A percentile compares a stretch with the other conserved stretches of the same genome.
Conservation (phyloP, 2,888 invertebrate genomes). For the Serripes groenlandicus region DNA sequence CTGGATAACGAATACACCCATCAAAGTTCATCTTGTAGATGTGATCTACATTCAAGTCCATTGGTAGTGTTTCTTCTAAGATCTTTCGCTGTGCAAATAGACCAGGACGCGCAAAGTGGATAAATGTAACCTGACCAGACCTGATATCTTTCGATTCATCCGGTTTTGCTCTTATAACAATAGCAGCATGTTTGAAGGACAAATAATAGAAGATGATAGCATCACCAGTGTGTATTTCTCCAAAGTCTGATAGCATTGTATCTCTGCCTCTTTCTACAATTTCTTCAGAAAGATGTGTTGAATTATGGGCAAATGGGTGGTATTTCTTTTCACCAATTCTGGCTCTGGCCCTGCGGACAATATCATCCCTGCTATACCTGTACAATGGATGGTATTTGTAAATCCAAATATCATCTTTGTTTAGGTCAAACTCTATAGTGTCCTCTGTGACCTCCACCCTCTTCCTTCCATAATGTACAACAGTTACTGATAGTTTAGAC, state of each 20-base stretch:
- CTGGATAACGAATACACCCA: slow-evolving; percentile 33
- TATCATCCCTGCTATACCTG: slow-evolving; percentile 14
- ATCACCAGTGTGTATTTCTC: slow-evolving; percentile 35
- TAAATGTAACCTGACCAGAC: slow-evolving; percentile 15
- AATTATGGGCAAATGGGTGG: slow-evolving; percentile 13
- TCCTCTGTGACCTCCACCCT: slow-evolving; percentile 30
- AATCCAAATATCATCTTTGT: slow-evolving; percentile 39
- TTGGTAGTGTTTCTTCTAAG: slow-evolving; percentile 16
- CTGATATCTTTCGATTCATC: slow-evolving; percentile 9
- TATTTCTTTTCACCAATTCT: slow-evolving; percentile 32
- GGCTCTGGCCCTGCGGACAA: slow-evolving; percentile 28
- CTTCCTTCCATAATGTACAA: slow-evolving; percentile 36
- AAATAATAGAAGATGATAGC: slow-evolving; percentile 39
- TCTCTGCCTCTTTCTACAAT: slow-evolving; percentile 30
- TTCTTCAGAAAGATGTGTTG: slow-evolving; percentile 25
- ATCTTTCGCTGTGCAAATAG: slow-evolving; percentile 29
- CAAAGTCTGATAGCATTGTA: background rate
- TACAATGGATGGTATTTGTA: slow-evolving; percentile 33
- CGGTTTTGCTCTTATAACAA: slow-evolving; percentile 17
- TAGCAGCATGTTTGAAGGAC: slow-evolving; percentile 33
- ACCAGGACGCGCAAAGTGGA: slow-evolving; percentile 35
- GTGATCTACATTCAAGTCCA: slow-evolving; percentile 22
- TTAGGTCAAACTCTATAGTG: slow-evolving; percentile 33
- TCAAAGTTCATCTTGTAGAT: slow-evolving; percentile 32
- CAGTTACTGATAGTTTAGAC: slow-evolving; percentile 11